Evolutionary conservation across 1,140 invertebrate species (phyloP).

Genomic region (Amyelois transitella): DNA sequence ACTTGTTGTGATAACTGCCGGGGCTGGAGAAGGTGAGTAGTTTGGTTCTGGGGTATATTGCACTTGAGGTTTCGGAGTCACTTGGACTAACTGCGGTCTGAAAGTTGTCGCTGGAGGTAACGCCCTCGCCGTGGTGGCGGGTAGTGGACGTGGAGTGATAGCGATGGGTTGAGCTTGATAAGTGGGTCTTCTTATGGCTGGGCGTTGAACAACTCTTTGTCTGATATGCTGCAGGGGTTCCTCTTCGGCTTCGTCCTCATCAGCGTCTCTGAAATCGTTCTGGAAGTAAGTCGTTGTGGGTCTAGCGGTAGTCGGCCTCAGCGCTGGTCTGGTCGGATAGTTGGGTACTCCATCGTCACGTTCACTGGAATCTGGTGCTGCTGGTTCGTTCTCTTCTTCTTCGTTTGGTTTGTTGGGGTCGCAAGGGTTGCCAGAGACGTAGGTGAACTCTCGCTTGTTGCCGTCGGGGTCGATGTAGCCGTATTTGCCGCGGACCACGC

Average conservation of each 20-base stretch:
- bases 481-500: conserved; percentile 90
- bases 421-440: conserved; percentile 93
- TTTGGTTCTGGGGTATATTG: conserved; percentile 76
- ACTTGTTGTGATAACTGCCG: conserved; percentile 45
- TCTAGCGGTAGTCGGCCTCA: conserved; percentile 73
- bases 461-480: conserved; percentile 92
- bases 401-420: conserved; percentile 86
- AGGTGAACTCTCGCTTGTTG: conserved; percentile 90
- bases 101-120: conserved; percentile 80
- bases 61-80: conserved; percentile 75
- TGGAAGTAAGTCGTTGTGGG: conserved; percentile 80
- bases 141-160: conserved; percentile 78
- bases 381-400: conserved; percentile 67
- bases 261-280: conserved; percentile 77
- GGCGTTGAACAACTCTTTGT: conserved; percentile 60
- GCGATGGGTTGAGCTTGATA: conserved; percentile 72
- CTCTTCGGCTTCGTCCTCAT: conserved; percentile 76
- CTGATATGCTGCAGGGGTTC: conserved; percentile 73
- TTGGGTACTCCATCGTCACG: conserved; percentile 79
- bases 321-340: conserved; percentile 77
- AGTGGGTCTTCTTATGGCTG: conserved; percentile 52
- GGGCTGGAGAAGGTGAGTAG: conserved; percentile 57
- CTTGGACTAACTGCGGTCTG: conserved; percentile 77
- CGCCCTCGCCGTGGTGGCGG: conserved; percentile 77
- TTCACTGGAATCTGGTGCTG: conserved; percentile 71